These are phyloP conservation scores for Pantelozetes paolii DNA, from an alignment of 2,888 invertebrate genomes.

Conservation along the genomic window DNA sequence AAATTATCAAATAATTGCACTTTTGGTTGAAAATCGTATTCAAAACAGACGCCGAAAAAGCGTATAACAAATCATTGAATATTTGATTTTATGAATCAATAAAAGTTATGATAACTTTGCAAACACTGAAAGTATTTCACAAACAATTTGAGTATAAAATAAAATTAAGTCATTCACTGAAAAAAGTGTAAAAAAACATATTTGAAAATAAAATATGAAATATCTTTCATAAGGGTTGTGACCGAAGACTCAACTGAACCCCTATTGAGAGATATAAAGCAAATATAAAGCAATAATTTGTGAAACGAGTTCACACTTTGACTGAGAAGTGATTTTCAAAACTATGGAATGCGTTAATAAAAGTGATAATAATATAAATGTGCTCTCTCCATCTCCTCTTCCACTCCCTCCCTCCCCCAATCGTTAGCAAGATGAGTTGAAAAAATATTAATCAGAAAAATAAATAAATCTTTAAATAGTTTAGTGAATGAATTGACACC, in stretches of 20 bases:
- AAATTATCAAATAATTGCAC: neutral
- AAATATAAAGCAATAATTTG: neutral
- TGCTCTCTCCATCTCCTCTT: neutral
- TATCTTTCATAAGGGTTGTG: too few relatives aligned
- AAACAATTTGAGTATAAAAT: too few relatives aligned
- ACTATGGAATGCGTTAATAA: neutral
- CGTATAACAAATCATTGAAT: too few relatives aligned
- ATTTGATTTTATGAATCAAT: too few relatives aligned
- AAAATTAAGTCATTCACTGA: too few relatives aligned
- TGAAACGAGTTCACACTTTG: neutral
- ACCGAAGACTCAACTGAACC: neutral
- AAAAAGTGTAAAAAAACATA: too few relatives aligned
- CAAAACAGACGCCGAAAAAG: neutral
- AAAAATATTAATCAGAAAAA: neutral
- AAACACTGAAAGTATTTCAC: too few relatives aligned
- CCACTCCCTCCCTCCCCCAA: neutral
- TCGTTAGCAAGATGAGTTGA: neutral
- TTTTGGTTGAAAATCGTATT: neutral
- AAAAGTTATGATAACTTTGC: too few relatives aligned
- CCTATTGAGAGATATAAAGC: neutral
- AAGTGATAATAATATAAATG: neutral
- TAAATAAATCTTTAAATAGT: conserved; percentile 16
- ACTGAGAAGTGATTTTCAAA: conserved; percentile 7
- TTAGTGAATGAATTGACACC: neutral
- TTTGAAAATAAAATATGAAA: too few relatives aligned